Evolutionary conservation across 2,797 vertebrate species (phyloP).

Genomic region (Cuculus canorus): DNA sequence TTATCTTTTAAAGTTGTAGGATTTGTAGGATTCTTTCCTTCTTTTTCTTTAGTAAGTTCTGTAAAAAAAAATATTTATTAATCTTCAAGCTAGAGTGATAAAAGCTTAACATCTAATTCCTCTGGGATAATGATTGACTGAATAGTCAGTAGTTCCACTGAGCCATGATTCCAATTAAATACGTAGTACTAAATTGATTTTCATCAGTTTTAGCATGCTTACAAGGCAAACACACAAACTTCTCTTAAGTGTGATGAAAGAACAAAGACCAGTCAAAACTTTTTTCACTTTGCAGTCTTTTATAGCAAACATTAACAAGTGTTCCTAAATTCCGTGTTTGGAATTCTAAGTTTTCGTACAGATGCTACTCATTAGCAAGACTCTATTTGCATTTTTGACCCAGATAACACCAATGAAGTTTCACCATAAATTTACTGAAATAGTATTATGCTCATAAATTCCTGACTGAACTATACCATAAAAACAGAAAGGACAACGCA

Average conservation of each 20-base stretch:
- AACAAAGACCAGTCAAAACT: background rate
- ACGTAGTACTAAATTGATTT: background rate
- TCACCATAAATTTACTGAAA: background rate
- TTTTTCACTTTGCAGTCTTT: background rate
- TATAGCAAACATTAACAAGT: background rate
- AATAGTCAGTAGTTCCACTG: background rate
- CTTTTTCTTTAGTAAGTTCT: slow-evolving; percentile 73
- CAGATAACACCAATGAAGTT: background rate
- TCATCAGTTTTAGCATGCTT: background rate
- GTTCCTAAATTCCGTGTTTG: background rate
- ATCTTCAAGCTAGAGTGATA: background rate
- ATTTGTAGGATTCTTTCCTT: slow-evolving; percentile 61
- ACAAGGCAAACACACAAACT: background rate
- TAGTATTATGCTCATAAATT: background rate
- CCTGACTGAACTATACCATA: background rate
- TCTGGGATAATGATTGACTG: background rate
- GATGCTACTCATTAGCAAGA: background rate
- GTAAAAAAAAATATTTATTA: slow-evolving; percentile 30
- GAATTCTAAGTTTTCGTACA: background rate
- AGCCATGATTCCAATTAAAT: background rate
- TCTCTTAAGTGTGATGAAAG: background rate
- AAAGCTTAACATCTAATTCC: background rate
- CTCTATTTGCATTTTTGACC: background rate
- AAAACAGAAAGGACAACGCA: background rate
- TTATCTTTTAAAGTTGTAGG: slow-evolving; percentile 65